Conservation (phyloP, 2,888 invertebrate genomes). For the Heliconius cydno region DNA sequence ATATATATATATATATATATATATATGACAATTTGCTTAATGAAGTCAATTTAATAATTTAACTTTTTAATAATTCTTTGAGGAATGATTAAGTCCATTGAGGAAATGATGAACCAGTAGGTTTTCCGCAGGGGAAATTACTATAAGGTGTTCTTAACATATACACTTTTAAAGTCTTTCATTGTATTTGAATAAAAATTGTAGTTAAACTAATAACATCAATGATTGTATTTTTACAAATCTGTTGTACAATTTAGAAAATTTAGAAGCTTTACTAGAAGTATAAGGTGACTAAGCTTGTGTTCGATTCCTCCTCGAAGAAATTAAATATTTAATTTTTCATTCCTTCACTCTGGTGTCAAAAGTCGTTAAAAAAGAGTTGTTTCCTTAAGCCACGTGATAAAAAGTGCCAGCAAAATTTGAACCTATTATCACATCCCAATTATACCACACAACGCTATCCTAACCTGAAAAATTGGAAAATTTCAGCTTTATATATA, state of each 20-base stretch:
- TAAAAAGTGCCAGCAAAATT: neutral
- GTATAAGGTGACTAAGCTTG: too few relatives aligned
- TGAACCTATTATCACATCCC: neutral
- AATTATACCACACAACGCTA: neutral
- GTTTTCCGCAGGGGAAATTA: neutral
- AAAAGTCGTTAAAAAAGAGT: too few relatives aligned
- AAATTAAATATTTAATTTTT: too few relatives aligned
- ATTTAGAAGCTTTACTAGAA: too few relatives aligned
- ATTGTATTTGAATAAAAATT: neutral
- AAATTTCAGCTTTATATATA: constrained; percentile 5
- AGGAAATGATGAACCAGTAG: neutral
- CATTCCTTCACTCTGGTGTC: too few relatives aligned
- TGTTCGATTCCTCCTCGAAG: too few relatives aligned
- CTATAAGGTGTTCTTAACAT: neutral
- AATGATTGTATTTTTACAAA: too few relatives aligned
- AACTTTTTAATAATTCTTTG: constrained; percentile 9
- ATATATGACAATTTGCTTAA: neutral
- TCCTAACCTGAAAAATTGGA: neutral
- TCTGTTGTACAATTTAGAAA: too few relatives aligned
- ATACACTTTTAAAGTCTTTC: neutral
- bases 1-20: neutral
- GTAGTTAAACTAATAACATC: neutral
- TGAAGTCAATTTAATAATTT: neutral
- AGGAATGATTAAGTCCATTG: neutral
- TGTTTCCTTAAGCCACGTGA: neutral